Evolutionary conservation across 2,113 vertebrate genomes (phyloP).

Genomic region (Cyanistes caeruleus): DNA sequence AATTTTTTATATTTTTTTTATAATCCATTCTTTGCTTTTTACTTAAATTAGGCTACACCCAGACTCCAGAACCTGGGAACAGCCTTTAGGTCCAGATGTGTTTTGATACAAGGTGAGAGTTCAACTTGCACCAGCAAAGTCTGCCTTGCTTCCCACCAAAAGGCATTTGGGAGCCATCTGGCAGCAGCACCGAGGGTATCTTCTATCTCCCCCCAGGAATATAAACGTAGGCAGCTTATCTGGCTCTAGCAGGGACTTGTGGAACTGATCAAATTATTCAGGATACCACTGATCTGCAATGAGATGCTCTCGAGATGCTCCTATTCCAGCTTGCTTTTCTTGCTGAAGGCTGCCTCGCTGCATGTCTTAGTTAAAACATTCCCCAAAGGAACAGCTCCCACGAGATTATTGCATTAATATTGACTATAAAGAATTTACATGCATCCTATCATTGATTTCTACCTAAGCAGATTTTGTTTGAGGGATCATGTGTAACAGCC

Average conservation of each 20-base stretch:
- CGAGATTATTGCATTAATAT: neutral
- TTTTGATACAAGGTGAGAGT: neutral
- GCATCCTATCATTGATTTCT: neutral
- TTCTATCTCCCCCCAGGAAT: neutral
- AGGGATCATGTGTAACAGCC: neutral
- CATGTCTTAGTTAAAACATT: neutral
- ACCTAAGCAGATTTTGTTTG: neutral
- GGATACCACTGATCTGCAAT: neutral
- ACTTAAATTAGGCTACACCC: neutral
- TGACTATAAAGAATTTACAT: neutral
- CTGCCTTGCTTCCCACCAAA: neutral
- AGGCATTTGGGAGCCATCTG: neutral
- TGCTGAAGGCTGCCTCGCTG: neutral
- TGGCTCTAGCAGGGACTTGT: neutral
- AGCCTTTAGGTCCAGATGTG: neutral
- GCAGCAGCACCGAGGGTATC: neutral
- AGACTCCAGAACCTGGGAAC: neutral
- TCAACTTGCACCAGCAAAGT: fast-evolving
- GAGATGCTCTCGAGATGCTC: neutral
- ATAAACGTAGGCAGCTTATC: neutral
- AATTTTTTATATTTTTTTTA: neutral
- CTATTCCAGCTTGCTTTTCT: neutral
- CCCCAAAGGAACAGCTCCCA: neutral
- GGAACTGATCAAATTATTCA: neutral
- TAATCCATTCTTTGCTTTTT: neutral